Base-by-base conservation (phyloP, 2,888 invertebrate species). In the Thymelicus sylvestris region DNA sequence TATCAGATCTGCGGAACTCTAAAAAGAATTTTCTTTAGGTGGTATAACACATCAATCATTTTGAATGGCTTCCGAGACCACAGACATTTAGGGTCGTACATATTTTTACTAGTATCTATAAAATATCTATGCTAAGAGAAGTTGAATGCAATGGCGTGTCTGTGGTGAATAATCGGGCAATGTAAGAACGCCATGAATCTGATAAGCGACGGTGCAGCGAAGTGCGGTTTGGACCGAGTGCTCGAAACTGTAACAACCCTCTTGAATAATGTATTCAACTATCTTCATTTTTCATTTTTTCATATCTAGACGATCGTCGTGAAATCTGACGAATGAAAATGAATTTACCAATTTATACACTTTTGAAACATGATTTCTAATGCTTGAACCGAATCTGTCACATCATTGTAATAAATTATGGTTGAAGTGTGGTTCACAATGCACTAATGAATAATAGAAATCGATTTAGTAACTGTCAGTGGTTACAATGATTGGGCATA, bases 251-350 rank as follows among this genome's bases (percentile, higher is more conserved):
- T 81, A 81, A 82, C 84, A 82, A 82, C 83, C 83, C 83, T 78
- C 73, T 74, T 86, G 84, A 86, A 88, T 87, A 86, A 87, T 87
- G 80, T 83, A 88, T 84, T 79, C 78, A 66, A 76, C 77, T 75
- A 78, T 66, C 31, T 31, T 65, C 48, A 41, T 41, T 60, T 31
- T 38, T 70, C 57, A 60, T 70, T 41, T 60, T 31, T 38, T 67
- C 57, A 60, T 70, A 66, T 61, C 63, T 50, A 8, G 10, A 8
- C 8, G 38, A 50, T 38, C 39, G 19, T 64, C 12, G 19, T 38
- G 19, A 55, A 24, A 12, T 24, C 55, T 55, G 24, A 31, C 0
- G 31, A 31, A 31, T 31, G 5, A 31, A 10, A 24, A 8, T 55
- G 1, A 55, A 55, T 55, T 24, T 55, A 24, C 2, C 24, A 55